These are phyloP conservation scores for Globicephala melas DNA, from an alignment of 2,113 vertebrate genomes.

Conservation along the genomic window DNA sequence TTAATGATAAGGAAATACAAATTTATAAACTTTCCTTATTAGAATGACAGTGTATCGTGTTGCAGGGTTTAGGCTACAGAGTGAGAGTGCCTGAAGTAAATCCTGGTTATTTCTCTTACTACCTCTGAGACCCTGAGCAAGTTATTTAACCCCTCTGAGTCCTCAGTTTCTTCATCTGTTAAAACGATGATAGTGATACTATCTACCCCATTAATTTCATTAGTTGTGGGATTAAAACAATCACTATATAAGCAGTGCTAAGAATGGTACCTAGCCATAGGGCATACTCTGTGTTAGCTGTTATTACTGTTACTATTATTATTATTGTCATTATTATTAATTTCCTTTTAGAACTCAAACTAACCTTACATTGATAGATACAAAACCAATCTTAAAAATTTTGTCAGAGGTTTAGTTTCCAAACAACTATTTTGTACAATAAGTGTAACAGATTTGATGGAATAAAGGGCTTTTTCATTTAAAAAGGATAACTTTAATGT, in stretches of 20 bases:
- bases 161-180: not conserved
- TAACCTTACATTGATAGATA: not conserved
- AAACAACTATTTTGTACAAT: not conserved
- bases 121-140: not conserved
- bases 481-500: not conserved
- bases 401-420: not conserved
- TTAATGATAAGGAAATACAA: not conserved
- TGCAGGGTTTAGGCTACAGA: not conserved
- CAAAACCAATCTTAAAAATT: not conserved
- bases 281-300: not conserved
- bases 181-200: not conserved
- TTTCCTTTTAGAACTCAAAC: not conserved
- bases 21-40: not conserved
- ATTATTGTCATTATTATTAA: not conserved
- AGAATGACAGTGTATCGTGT: fast-evolving
- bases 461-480: not conserved
- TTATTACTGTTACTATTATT: not conserved
- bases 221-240: not conserved
- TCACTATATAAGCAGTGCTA: not conserved
- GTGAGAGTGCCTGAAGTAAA: not conserved
- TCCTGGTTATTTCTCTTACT: not conserved
- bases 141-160: not conserved
- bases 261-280: not conserved
- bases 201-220: not conserved
- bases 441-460: not conserved